Percentiles rank a stretch among this genome's conserved stretches.
phyloP scores from a whole-genome alignment of 2,797 vertebrate species.

The Alauda arvensis region DNA sequence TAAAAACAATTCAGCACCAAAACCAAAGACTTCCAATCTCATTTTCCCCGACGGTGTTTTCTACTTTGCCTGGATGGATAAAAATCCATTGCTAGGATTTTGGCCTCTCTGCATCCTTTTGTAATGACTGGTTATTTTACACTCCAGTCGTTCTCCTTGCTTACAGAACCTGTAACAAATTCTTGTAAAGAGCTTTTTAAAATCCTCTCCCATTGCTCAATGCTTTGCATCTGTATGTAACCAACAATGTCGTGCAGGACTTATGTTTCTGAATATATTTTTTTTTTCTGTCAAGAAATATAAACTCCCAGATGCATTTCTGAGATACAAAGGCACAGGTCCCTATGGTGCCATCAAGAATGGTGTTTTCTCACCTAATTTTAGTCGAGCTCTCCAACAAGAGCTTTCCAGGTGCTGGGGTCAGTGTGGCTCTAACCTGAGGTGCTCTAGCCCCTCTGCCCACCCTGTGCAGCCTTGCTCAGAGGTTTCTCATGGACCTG shows the following conservation, averaged over 20 bases:
- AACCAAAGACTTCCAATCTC: not conserved
- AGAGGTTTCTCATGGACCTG: not conserved
- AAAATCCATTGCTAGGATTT: constrained; percentile 12
- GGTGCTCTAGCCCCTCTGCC: not conserved
- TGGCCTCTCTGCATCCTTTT: not conserved
- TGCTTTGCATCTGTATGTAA: not conserved
- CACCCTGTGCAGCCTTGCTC: not conserved
- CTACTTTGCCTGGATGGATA: not conserved
- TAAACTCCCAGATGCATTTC: not conserved
- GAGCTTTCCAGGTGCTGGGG: not conserved
- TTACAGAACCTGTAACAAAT: not conserved
- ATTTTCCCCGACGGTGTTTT: not conserved
- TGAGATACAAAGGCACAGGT: not conserved
- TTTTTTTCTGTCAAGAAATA: not conserved
- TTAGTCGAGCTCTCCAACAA: not conserved
- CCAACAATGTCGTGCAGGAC: not conserved
- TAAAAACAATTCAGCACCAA: not conserved
- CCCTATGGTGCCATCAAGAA: not conserved
- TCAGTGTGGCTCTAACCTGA: rapidly evolving
- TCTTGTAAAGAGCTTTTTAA: not conserved
- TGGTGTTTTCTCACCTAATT: not conserved
- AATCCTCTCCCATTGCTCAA: not conserved
- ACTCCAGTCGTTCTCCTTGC: not conserved
- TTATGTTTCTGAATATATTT: not conserved
- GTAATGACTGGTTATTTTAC: not conserved